Conservation (phyloP, 2,888 invertebrate genomes). For the Marasmarcha lunaedactyla region DNA sequence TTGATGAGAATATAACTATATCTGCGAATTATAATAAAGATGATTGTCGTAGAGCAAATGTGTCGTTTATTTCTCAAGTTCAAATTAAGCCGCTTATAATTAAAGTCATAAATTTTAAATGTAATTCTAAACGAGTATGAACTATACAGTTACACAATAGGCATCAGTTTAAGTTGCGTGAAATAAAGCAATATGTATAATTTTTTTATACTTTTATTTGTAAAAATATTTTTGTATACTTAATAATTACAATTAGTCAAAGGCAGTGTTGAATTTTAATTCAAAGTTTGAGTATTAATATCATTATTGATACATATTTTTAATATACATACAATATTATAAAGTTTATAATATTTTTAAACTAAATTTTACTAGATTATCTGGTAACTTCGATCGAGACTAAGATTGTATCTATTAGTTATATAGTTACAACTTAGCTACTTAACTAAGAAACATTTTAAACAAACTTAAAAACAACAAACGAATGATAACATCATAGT, state of each 20-base stretch:
- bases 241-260: constrained; percentile 46
- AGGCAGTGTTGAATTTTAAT: constrained; percentile 54
- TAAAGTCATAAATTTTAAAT: too few species aligned
- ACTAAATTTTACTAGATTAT: constrained; percentile 32
- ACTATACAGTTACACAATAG: too few species aligned
- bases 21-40: too few species aligned
- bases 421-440: constrained; percentile 14
- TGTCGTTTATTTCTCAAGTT: too few species aligned
- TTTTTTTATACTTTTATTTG: constrained; percentile 22
- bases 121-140: too few species aligned
- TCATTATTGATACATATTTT: constrained; percentile 20
- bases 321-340: constrained; percentile 23
- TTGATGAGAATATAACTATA: too few species aligned
- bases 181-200: too few species aligned
- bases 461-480: constrained; percentile 20
- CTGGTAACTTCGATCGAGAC: constrained; percentile 23
- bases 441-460: constrained; percentile 8
- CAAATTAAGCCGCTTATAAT: too few species aligned
- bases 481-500: constrained; percentile 14
- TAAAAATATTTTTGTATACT: constrained; percentile 38
- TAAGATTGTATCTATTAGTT: neutral
- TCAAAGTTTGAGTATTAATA: constrained; percentile 52
- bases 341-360: constrained; percentile 14
- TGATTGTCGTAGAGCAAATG: too few species aligned
- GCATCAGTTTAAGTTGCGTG: too few species aligned